Evolutionary conservation across 2,888 invertebrate species (phyloP), one percentile per base, ranked within the genome.

Genomic region (Drosophila ochracea): DNA sequence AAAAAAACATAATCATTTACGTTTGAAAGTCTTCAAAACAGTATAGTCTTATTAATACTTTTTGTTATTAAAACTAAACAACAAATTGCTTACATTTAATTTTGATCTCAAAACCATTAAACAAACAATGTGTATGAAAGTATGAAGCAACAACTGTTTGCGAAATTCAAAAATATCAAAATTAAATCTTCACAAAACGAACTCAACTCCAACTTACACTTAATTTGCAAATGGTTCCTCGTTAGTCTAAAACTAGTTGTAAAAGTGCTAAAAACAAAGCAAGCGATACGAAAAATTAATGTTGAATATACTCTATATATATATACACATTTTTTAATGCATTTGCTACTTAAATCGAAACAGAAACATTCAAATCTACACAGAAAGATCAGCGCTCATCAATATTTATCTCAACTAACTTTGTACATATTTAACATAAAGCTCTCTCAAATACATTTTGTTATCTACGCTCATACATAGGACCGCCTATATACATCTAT

Each of bases 161-260:
- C 85, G 73, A 78, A 83, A 82, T 84, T 89, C 88, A 79, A 81
- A 84, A 77, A 83, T 58, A 76, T 91, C 88, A 91, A 91, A 85
- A 87, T 89, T 83, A 84, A 81, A 80, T 78, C 65, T 78, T 73
- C 73, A 73, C 47, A 68, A 69, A 69, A 70, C 73, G 66, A 52
- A 64, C 60, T 66, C 72, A 61, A 47, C 47, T 41, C 21, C 57
- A 78, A 84, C 84, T 76, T 73, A 77, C 76, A 88, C 68, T 82
- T 77, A 73, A 89, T 86, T 83, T 78, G 90, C 91, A 91, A 89
- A 89, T 89, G 89, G 92, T 91, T 91, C 92, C 91, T 91, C 91
- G 86, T 90, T 92, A 91, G 91, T 83, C 68, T 91, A 91, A 83
- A 88, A 75, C 71, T 91, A 90, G 89, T 78, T 84, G 73, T 91